These are phyloP conservation scores for Scelioninae gen. 1 DNA, from an alignment of 2,888 invertebrate genomes.

Conservation along the genomic window DNA sequence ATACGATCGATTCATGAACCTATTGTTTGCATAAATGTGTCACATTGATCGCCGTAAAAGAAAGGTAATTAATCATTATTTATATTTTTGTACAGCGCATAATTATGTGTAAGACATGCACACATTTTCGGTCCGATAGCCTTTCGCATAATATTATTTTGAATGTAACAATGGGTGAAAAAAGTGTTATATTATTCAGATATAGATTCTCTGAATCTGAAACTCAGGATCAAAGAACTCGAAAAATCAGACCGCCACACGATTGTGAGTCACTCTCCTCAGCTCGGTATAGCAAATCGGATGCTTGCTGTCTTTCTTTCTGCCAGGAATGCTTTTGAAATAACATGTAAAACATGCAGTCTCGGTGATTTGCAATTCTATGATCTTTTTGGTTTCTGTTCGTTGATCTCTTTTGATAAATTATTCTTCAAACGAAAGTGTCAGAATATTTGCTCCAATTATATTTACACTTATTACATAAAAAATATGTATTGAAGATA, in stretches of 20 bases:
- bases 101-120: too few species aligned
- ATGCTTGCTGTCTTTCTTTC: conserved; percentile 54
- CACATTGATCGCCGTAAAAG: too few species aligned
- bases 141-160: conserved; percentile 33
- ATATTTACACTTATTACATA: neutral
- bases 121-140: too few species aligned
- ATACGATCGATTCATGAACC: too few species aligned
- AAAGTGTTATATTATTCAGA: conserved; percentile 55
- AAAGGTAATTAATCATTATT: too few species aligned
- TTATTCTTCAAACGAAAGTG: neutral
- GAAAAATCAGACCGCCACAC: conserved; percentile 63
- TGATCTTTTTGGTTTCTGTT: conserved; percentile 50
- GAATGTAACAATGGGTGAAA: conserved; percentile 10
- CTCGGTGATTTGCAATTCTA: conserved; percentile 64
- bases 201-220: conserved; percentile 54
- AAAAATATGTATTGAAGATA: neutral
- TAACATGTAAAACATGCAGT: conserved; percentile 65
- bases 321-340: conserved; percentile 53
- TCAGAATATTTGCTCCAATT: conserved; percentile 3
- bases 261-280: conserved; percentile 56
- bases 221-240: conserved; percentile 62
- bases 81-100: too few species aligned
- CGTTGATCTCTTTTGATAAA: conserved; percentile 47
- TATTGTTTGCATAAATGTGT: too few species aligned
- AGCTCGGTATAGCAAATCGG: conserved; percentile 43